Percentiles rank a stretch among this genome's conserved stretches.
These are phyloP conservation scores for Halcyon senegalensis DNA, from an alignment of 2,113 vertebrate species.

Conservation along the genomic window DNA sequence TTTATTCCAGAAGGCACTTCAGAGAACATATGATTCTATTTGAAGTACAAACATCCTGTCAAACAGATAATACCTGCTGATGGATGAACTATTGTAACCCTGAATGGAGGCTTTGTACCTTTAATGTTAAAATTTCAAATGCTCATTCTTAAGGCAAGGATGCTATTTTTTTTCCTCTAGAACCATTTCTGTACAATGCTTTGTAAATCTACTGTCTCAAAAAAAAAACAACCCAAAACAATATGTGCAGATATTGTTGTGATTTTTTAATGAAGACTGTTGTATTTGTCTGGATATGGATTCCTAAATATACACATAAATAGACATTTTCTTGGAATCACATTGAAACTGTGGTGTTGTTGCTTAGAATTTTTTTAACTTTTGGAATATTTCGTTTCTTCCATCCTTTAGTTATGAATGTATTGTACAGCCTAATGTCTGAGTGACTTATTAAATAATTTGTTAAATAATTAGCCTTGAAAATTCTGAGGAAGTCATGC, in stretches of 20 bases:
- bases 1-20: neutral
- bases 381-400: neutral
- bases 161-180: neutral
- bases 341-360: neutral
- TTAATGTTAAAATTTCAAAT: neutral
- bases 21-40: neutral
- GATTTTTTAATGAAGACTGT: neutral
- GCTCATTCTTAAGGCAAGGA: neutral
- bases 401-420: neutral
- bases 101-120: neutral
- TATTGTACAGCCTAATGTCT: neutral
- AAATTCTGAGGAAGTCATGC: slow-evolving; percentile 43
- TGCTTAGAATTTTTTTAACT: neutral
- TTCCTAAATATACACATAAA: neutral
- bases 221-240: neutral
- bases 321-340: neutral
- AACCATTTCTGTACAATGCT: neutral
- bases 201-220: neutral
- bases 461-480: slow-evolving; percentile 46
- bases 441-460: neutral
- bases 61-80: neutral
- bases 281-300: neutral
- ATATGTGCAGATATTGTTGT: neutral
- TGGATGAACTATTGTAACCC: neutral
- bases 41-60: neutral